Base-by-base conservation (phyloP, 2,113 vertebrate genomes). In the Psittacara wagleri region DNA sequence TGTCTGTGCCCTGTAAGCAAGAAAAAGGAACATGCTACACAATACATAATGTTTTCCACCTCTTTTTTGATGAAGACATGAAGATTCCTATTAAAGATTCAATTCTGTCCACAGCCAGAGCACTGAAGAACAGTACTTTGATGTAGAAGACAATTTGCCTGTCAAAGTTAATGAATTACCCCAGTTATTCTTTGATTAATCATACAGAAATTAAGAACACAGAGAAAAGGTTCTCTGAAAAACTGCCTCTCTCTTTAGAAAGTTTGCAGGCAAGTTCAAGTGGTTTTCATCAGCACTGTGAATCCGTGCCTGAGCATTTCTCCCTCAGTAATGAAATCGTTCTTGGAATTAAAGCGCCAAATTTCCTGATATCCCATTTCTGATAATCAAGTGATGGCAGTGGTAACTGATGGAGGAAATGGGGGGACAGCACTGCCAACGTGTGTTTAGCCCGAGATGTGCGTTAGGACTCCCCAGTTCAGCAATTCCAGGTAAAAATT, bases 171-270 rank as follows among this genome's bases (percentile, higher is more conserved):
- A 86, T 88, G 17, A 94, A 88, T 83, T 83, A 75, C 52, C 72
- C 55, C 49, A 74, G 57, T 90, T 93, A 33, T 57, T 94, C 62
- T 92, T 51, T 92, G 76, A 96, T 95, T 95, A 95, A 94, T 88
- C 73, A 88, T 48, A 75, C 14, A 82, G 75, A 95, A 96, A 86
- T 96, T 88, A 90, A 93, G 68, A 84, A 78, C 0, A 5, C 27
- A 75, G 66, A 75, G n/a, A 43, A 72, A 74, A 86, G 61, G 64
- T 44, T 88, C 74, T 75, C 39, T 59, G 22, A 59, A 35, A 35
- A 59, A 24, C 9, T 59, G 33, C 57, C 22, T 59, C 22, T 59
- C 57, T 59, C 57, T 35, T 59, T 24, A 59, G 33, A 33, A 88
- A 93, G 55, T 86, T 86, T 81, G n/a, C 24, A 83, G 64, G 76